A percentile compares a stretch with the other conserved stretches of the same genome.
Evolutionary conservation across 2,888 invertebrate species (phyloP).

Genomic region (Elmis aenea): DNA sequence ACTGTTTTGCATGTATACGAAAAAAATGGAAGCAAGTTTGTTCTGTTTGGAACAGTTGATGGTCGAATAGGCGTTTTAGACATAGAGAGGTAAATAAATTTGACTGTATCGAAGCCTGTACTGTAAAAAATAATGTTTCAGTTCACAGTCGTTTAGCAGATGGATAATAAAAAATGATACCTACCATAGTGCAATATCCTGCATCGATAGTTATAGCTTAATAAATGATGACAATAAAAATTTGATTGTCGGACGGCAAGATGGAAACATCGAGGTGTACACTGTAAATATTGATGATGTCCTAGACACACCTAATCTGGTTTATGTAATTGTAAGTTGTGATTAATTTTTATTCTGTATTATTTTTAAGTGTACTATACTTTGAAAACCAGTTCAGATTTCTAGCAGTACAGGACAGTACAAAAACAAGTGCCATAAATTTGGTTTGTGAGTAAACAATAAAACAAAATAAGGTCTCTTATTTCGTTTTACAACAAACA

Average conservation of each 20-base stretch:
- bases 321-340: constrained; percentile 53
- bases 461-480: too few relatives aligned
- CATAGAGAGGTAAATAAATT: constrained; percentile 48
- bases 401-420: too few relatives aligned
- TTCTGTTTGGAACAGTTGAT: constrained; percentile 84
- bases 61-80: constrained; percentile 79
- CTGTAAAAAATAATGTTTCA: constrained; percentile 21
- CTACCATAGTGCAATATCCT: constrained; percentile 52
- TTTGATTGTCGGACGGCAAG: constrained; percentile 71
- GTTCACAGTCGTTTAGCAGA: constrained; percentile 41
- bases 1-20: constrained; percentile 65
- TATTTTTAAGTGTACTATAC: too few relatives aligned
- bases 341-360: neutral
- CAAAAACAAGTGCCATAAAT: too few relatives aligned
- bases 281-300: constrained; percentile 53
- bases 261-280: constrained; percentile 77
- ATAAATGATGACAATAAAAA: constrained; percentile 64
- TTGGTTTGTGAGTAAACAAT: too few relatives aligned
- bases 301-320: constrained; percentile 49
- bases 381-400: too few relatives aligned
- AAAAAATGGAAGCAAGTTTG: constrained; percentile 63
- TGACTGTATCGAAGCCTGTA: neutral
- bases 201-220: constrained; percentile 66
- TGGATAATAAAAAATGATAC: constrained; percentile 44
- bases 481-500: too few relatives aligned